These are phyloP conservation scores for Isichthys henryi DNA, from an alignment of 2,113 vertebrate species.

Conservation along the genomic window DNA sequence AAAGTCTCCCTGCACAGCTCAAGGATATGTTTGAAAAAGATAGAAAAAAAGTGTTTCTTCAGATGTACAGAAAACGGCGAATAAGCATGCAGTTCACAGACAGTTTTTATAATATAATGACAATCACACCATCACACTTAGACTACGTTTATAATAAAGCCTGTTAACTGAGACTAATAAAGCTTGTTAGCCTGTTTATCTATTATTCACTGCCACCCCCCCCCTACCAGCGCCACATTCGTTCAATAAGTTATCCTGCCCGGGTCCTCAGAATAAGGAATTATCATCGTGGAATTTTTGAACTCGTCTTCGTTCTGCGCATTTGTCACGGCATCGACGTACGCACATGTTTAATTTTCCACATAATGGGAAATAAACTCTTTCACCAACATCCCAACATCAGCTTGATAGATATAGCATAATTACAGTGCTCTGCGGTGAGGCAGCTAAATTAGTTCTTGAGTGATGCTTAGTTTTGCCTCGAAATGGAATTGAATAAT, in stretches of 20 bases:
- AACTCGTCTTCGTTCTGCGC: not conserved
- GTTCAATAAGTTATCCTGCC: not conserved
- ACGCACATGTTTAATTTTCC: slow-evolving; percentile 1
- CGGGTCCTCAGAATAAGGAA: not conserved
- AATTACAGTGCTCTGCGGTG: not conserved
- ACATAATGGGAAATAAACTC: not conserved
- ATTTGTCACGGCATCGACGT: not conserved
- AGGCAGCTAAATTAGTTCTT: slow-evolving; percentile 5
- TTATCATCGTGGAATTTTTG: not conserved
- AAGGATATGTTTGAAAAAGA: not conserved
- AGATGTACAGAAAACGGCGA: not conserved
- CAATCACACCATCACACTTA: not conserved
- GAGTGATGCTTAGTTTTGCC: not conserved
- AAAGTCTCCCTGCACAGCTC: not conserved
- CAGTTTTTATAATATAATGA: slow-evolving; percentile 21
- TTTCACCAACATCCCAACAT: not conserved
- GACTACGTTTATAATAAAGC: not conserved
- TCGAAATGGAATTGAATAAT: not conserved
- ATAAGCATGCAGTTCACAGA: slow-evolving; percentile 1
- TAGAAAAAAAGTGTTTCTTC: not conserved
- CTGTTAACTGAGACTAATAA: not conserved
- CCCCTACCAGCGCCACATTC: not conserved
- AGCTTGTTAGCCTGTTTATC: not conserved
- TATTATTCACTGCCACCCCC: not conserved
- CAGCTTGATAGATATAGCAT: slow-evolving; percentile 6